phyloP scores from a whole-genome alignment of 2,113 vertebrate species.

The Bucco capensis region DNA sequence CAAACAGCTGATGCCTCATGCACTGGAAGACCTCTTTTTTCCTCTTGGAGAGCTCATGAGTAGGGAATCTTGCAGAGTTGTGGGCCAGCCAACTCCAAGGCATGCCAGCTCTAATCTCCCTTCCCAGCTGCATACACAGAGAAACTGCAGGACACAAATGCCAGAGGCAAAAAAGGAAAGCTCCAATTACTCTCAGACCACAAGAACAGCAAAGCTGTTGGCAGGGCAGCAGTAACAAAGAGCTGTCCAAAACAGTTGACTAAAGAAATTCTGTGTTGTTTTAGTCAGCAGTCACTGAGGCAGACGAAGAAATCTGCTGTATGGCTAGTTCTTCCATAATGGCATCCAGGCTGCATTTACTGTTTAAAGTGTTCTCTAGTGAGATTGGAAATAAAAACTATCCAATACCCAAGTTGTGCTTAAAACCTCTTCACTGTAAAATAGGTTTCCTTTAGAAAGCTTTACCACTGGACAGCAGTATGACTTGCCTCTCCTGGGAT shows the following conservation, averaged over 20 bases:
- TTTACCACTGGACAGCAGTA: not conserved
- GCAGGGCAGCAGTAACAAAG: not conserved
- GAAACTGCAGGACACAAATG: not conserved
- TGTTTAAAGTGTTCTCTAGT: not conserved
- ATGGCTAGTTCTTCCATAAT: not conserved
- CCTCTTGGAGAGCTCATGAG: not conserved
- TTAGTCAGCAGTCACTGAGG: not conserved
- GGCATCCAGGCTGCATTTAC: not conserved
- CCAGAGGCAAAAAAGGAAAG: not conserved
- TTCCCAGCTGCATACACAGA: not conserved
- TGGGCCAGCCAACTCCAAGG: not conserved
- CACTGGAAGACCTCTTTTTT: not conserved
- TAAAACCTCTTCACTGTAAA: not conserved
- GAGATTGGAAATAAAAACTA: not conserved
- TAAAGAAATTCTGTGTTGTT: not conserved
- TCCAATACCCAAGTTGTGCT: not conserved
- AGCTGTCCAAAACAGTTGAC: not conserved
- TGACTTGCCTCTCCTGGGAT: not conserved
- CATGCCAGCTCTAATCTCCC: not conserved
- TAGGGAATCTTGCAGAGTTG: not conserved
- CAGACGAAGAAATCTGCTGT: not conserved
- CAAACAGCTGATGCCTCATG: not conserved
- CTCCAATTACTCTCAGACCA: conserved; percentile 25
- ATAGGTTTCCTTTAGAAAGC: not conserved
- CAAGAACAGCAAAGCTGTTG: not conserved